Evolutionary conservation across 1,140 invertebrate genomes (phyloP), one percentile per base, ranked within the genome.

Genomic region (Polypedilum pembai): DNA sequence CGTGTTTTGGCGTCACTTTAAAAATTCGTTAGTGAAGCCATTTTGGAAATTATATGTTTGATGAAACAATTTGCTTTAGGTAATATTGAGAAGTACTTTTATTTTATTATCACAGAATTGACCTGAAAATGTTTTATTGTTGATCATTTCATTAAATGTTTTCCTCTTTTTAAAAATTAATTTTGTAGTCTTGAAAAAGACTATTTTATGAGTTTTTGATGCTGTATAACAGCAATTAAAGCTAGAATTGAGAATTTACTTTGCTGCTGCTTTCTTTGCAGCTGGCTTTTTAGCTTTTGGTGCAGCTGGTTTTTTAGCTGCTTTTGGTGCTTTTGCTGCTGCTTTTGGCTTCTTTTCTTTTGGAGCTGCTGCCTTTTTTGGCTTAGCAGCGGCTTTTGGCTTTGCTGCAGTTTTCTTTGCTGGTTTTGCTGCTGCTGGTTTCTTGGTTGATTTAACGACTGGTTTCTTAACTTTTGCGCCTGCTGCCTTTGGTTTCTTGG

Each of bases 381-480:
- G 20, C 18, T 72, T 72, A 8, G 40, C 66, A 20, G 74, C 75
- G 8, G 75, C 75, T 73, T 80, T 76, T 18, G 76, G 69, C 0
- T 76, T 73, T 7, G 77, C 17, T 63, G 77, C 73, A 18, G 75
- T 77, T 72, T 77, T 80, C 74, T 79, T 79, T 8, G 76, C 40
- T 21, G 78, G 77, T 40, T 78, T 78, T 4, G 77, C 76, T n/a
- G 74, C 76, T 10, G 78, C 77, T 18, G 79, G 79, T 74, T 81
- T 80, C 75, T 82, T 83, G n/a, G 77, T 75, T 12, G 45, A 12
- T 56, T 56, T 56, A 4, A n/a, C n/a, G 1, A n/a, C 45, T 56
- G 45, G 45, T 56, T 56, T 56, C 45, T 56, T 56, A 15, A 15
- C 45, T 33, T 33, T 33, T 33, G 24, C 24, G 24, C 24, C 24